Conservation (phyloP, 2,888 invertebrate genomes). For the Homarus gammarus region DNA sequence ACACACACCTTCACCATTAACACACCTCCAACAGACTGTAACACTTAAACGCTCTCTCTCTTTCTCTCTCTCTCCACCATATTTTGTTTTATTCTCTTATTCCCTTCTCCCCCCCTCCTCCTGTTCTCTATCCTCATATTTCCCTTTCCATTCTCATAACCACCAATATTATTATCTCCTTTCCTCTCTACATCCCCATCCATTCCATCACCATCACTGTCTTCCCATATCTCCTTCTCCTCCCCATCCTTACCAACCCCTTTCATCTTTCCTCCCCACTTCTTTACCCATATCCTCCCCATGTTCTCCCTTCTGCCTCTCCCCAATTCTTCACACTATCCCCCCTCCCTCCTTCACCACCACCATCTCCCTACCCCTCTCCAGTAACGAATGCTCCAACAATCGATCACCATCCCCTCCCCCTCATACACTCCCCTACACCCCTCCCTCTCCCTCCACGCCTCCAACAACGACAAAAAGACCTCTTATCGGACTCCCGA, state of each 20-base stretch:
- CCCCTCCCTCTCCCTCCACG: constrained; percentile 13
- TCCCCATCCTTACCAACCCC: no score
- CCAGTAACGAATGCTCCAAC: neutral
- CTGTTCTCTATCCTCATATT: no score
- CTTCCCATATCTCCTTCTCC: no score
- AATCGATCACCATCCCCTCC: neutral
- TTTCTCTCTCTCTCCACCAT: neutral
- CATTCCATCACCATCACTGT: no score
- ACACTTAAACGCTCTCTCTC: constrained; percentile 25
- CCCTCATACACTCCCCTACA: neutral
- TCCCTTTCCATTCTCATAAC: no score
- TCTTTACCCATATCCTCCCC: no score
- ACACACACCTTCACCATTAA: no score
- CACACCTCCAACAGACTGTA: no score
- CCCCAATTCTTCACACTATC: neutral
- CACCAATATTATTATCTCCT: no score
- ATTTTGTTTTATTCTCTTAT: neutral
- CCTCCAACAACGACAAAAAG: constrained; percentile 59
- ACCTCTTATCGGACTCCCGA: constrained; percentile 43
- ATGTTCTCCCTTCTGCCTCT: neutral
- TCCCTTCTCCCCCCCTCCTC: neutral
- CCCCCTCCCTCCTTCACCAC: neutral
- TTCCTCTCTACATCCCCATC: no score
- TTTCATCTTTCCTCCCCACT: no score
- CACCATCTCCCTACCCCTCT: no score